Evolutionary conservation across 2,797 vertebrate species (phyloP), one percentile per base, ranked within the genome.

Genomic region (Lithobates sylvaticus): DNA sequence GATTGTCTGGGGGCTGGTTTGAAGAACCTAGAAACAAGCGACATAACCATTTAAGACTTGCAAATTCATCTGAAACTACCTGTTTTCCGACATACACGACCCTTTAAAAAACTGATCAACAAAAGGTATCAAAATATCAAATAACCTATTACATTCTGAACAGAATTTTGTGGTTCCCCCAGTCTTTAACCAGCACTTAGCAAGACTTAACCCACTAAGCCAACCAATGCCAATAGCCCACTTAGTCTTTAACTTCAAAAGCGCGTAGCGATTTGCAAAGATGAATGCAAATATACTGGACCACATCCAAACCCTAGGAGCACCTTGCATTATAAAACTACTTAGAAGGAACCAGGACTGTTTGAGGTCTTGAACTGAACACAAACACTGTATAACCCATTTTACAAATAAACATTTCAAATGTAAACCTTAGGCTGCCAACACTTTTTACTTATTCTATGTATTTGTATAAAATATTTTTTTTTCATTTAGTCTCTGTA

Each of bases 221-320:
- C 54, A 73, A 47, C 39, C 16, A 29, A 83, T 87, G 80, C 85
- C 81, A 86, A 83, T 13, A 77, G 64, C 36, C 78, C 79, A 82
- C 85, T 86, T 86, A 83, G 76, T 27, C 39, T 65, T 68, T 32
- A 39, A 78, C 81, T 78, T 87, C 85, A 87, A 87, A 87, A 69
- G 47, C 42, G 16, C 9, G 15, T 5, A 29, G 58, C 47, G 54
- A 72, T 79, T 76, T 79, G 81, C 69, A 69, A 27, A 64, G 54
- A 50, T 68, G 61, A 78, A 44, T 72, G 54, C 13, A 83, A 42
- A 23, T 32, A 73, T 42, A 23, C 79, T 81, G 78, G 72, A 42
- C 18, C 1, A 12, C 34, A 15, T 83, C 81, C 67, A 79, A 83
- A 61, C 83, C 36, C 76, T 69, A 47, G 29, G 72, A 74, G 75